Percentiles rank a stretch among this genome's conserved stretches.
Conservation (phyloP, 2,888 invertebrate species). For the Brachyptera risi region DNA sequence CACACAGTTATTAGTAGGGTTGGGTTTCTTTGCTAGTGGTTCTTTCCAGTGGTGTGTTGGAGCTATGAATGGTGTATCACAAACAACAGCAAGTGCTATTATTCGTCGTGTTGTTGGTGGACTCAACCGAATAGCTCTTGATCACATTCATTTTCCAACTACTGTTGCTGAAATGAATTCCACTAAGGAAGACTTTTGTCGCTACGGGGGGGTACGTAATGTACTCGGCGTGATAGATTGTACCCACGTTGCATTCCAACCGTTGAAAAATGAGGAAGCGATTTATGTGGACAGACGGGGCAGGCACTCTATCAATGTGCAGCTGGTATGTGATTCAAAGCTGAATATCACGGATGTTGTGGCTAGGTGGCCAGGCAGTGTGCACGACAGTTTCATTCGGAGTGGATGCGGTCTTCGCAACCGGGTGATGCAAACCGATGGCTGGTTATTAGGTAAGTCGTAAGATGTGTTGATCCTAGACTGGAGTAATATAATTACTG, state of each 20-base stretch:
- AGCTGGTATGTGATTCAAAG: background rate
- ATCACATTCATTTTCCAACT: background rate
- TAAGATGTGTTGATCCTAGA: no score
- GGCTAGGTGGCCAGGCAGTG: background rate
- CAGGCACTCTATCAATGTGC: background rate
- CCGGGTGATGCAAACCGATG: background rate
- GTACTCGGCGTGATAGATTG: background rate
- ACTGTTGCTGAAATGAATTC: conserved; percentile 5
- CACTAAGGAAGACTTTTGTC: background rate
- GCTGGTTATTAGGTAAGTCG: background rate
- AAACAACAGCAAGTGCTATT: background rate
- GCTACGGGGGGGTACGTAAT: background rate
- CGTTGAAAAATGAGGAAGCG: background rate
- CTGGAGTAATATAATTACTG: no score
- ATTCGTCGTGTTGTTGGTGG: conserved; percentile 7
- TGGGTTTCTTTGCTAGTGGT: background rate
- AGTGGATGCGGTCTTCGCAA: background rate
- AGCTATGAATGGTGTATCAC: background rate
- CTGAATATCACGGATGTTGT: conserved; percentile 5
- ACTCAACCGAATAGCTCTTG: background rate
- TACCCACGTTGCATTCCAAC: background rate
- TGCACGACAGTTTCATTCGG: conserved; percentile 7
- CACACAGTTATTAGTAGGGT: conserved; percentile 1
- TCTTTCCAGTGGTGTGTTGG: background rate
- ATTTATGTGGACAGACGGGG: background rate